Evolutionary conservation across 2,888 invertebrate genomes (phyloP).

Genomic region (Trichogramma dendrolimi): DNA sequence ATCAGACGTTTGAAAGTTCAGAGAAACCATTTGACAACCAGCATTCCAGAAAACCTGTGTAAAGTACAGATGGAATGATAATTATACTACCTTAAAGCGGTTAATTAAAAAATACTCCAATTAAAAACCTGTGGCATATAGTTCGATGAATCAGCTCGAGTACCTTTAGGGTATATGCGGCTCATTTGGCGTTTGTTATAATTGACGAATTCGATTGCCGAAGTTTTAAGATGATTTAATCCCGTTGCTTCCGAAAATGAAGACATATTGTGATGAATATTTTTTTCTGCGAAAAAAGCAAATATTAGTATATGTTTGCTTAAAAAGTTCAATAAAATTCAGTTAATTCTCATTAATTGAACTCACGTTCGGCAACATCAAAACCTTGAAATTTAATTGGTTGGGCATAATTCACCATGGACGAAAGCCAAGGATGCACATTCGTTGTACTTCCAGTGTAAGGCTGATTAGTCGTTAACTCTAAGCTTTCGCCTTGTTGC

Average conservation of each 20-base stretch:
- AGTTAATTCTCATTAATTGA: constrained; percentile 23
- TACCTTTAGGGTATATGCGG: constrained; percentile 97
- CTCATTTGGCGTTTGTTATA: constrained; percentile 99
- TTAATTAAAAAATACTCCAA: background rate
- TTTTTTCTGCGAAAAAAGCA: constrained; percentile 68
- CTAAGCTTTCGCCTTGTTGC: constrained; percentile 52
- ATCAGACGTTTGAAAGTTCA: constrained; percentile 99
- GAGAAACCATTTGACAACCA: constrained; percentile 98
- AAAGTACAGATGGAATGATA: background rate
- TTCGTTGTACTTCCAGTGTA: constrained; percentile 98
- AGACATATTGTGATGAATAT: constrained; percentile 97
- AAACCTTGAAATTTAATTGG: constrained; percentile 99
- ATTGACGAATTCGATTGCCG: constrained; percentile 98
- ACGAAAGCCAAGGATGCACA: constrained; percentile 97
- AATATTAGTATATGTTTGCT: background rate
- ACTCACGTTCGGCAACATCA: constrained; percentile 89
- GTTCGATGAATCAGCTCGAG: constrained; percentile 97
- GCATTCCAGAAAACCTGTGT: constrained; percentile 99
- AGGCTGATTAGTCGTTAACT: constrained; percentile 63
- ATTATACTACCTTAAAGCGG: background rate
- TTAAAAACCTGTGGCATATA: constrained; percentile 84
- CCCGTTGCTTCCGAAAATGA: constrained; percentile 98
- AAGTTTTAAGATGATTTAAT: constrained; percentile 89
- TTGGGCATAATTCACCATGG: constrained; percentile 99
- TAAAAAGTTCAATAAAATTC: constrained; percentile 16